Evolutionary conservation across 2,888 invertebrate genomes (phyloP).

Genomic region (Nephrocerus scutellatus): DNA sequence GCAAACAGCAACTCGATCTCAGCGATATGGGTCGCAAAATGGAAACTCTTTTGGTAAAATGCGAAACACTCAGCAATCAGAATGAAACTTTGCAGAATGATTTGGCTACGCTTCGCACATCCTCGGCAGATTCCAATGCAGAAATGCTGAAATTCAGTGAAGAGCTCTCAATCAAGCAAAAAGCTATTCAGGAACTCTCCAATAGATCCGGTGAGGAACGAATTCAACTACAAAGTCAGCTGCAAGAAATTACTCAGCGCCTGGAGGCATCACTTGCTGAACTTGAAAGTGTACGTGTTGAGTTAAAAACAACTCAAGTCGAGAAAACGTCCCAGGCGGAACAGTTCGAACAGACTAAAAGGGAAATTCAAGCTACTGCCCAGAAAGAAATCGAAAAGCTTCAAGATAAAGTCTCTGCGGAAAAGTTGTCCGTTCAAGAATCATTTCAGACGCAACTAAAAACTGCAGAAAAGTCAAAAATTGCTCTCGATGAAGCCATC

Average conservation of each 20-base stretch:
- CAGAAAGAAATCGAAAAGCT: conserved; percentile 12
- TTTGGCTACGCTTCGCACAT: conserved; percentile 18
- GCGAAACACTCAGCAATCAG: conserved; percentile 24
- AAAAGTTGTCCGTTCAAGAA: conserved; percentile 22
- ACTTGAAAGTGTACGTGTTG: conserved; percentile 16
- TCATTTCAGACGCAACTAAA: conserved; percentile 24
- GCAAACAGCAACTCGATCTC: conserved; percentile 30
- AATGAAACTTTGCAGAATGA: conserved; percentile 31
- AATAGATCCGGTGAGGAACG: conserved; percentile 29
- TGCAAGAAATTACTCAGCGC: conserved; percentile 30
- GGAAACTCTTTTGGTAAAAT: conserved; percentile 25
- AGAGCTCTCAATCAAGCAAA: conserved; percentile 27
- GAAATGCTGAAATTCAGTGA: conserved; percentile 29
- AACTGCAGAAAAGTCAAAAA: conserved; percentile 21
- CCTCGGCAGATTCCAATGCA: conserved; percentile 24
- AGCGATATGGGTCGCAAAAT: conserved; percentile 29
- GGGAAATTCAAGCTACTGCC: conserved; percentile 15
- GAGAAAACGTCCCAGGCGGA: conserved; percentile 15
- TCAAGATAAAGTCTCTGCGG: conserved; percentile 18
- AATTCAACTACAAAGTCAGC: conserved; percentile 27
- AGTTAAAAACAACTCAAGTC: conserved; percentile 13
- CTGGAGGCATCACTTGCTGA: conserved; percentile 26
- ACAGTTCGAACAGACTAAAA: conserved; percentile 24
- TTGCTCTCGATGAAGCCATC: conserved; percentile 23
- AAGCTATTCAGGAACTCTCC: conserved; percentile 24